These are phyloP conservation scores for Panzeria rudis DNA, from an alignment of 2,888 invertebrate species.

Conservation along the genomic window DNA sequence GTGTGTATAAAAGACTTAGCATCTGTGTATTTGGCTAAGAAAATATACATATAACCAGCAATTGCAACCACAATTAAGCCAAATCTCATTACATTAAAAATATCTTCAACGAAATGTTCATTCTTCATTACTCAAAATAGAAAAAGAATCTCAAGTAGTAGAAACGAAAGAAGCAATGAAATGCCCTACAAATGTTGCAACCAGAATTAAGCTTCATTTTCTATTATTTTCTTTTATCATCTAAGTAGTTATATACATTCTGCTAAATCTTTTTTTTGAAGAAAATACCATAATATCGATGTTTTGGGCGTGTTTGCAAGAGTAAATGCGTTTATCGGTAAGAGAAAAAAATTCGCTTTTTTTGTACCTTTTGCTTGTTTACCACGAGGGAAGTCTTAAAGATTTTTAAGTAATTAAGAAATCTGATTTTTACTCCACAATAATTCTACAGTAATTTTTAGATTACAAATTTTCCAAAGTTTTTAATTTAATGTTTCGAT, in stretches of 20 bases:
- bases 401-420: not conserved
- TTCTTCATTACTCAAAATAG: constrained; percentile 39
- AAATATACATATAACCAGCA: constrained; percentile 37
- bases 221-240: not conserved
- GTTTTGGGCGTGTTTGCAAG: constrained; percentile 14
- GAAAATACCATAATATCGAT: constrained; percentile 16
- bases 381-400: not conserved
- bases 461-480: no score
- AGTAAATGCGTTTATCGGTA: constrained; percentile 21
- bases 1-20: not conserved
- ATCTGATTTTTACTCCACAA: no score
- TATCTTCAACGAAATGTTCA: constrained; percentile 29
- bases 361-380: not conserved
- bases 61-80: constrained; percentile 59
- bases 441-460: no score
- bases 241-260: not conserved
- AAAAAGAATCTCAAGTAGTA: constrained; percentile 6
- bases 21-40: constrained; percentile 26
- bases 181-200: constrained; percentile 40
- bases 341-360: constrained; percentile 26
- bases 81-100: constrained; percentile 62
- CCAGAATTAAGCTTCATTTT: constrained; percentile 23
- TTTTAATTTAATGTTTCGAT: no score
- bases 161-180: constrained; percentile 10
- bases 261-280: not conserved